A percentile compares a stretch with the other conserved stretches of the same genome.
Evolutionary conservation across 2,888 invertebrate species (phyloP).

Genomic region (Alitta virens): DNA sequence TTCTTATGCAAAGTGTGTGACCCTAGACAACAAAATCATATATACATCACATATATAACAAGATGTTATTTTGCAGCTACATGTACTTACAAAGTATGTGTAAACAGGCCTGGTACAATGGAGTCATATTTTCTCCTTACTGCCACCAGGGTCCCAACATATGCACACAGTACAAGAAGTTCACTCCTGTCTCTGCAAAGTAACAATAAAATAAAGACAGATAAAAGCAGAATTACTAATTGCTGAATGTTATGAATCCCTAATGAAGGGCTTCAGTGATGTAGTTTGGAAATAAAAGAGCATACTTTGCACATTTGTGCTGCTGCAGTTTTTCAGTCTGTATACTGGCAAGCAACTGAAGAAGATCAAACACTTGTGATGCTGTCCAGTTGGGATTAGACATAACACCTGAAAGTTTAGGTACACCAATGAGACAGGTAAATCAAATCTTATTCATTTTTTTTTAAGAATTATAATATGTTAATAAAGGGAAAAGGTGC

Average conservation of each 20-base stretch:
- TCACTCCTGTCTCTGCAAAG: conserved; percentile 41
- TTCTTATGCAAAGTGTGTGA: too few relatives aligned
- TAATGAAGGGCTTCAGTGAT: too few relatives aligned
- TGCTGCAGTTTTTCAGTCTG: conserved; percentile 49
- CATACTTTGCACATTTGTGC: conserved; percentile 37
- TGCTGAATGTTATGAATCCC: background rate
- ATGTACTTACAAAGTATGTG: conserved; percentile 42
- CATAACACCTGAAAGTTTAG: conserved; percentile 14
- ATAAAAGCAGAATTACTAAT: background rate
- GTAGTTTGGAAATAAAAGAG: background rate
- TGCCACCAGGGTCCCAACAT: conserved; percentile 53
- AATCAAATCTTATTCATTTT: too few relatives aligned
- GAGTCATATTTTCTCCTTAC: conserved; percentile 45
- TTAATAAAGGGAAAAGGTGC: too few relatives aligned
- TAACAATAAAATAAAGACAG: background rate
- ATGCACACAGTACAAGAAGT: conserved; percentile 47
- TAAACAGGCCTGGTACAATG: conserved; percentile 47
- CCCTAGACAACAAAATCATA: too few relatives aligned
- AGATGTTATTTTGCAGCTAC: too few relatives aligned
- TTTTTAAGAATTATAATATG: too few relatives aligned
- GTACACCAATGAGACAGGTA: too few relatives aligned
- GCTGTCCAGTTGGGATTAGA: conserved; percentile 37
- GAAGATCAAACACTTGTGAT: conserved; percentile 42
- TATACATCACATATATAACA: too few relatives aligned
- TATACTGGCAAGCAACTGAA: conserved; percentile 48